Base-by-base conservation (phyloP, 1,140 invertebrate genomes). In the Oncopodura yosiiana region DNA sequence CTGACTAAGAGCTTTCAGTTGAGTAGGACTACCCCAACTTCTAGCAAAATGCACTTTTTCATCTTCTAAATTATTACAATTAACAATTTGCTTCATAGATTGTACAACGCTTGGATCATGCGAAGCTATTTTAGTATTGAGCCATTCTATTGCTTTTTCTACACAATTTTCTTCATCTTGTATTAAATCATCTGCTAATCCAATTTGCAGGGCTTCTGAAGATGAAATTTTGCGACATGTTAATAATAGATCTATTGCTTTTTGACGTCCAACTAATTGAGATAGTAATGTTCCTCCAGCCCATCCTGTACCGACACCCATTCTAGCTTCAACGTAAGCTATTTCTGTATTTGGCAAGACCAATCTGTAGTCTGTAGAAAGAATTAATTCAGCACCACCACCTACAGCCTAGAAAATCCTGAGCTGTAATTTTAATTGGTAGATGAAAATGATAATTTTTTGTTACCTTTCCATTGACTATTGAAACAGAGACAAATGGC, bases 291-390 rank as follows among this genome's bases (percentile, higher is more conserved):
- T 71, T 9, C 71, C 72, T 2, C 76, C 78, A 19, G 78, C 79
- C 73, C 75, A 81, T 2, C 77, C 79, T 3, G 78, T 72, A 3
- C 69, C 69, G 1, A 81, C 67, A 9, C 78, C 78, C 73, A 81
- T 73, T 62, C 68, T 69, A 0, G 69, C 70, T 53, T 81, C 77
- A n/a, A 81, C 76, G 64, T 78, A 79, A 0, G 70, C 70, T 23
- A 66, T 53, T 3, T 69, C 54, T 4, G 53, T 16, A 16, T 23
- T 34, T 32, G 49, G 32, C 0, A 72, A 69, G 53, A 75, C 69
- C 5, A 79, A 48, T 3, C 79, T 68, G 54, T 74, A 77, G 63
- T 81, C 79, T 66, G 75, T 77, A n/a, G 70, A 69, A 4, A 74
- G 70, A 0, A 73, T 61, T 3, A 81, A 53, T 66, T 81, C 80